phyloP scores from a whole-genome alignment of 2,888 invertebrate species.

The Syritta pipiens region DNA sequence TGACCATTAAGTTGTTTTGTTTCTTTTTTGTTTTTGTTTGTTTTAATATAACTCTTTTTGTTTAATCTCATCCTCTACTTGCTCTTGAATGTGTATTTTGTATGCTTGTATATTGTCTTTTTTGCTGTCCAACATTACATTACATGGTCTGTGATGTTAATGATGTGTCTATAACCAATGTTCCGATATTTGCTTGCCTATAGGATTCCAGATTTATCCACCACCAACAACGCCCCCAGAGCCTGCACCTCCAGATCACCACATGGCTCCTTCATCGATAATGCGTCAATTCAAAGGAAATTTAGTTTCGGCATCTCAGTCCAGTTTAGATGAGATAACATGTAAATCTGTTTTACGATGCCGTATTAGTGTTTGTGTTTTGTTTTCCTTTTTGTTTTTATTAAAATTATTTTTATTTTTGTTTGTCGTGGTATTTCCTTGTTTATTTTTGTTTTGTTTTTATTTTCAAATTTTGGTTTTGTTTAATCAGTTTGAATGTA shows the following conservation, averaged over 20 bases:
- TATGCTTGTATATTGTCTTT: slow-evolving; percentile 67
- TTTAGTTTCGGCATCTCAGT: slow-evolving; percentile 81
- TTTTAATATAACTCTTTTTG: slow-evolving; percentile 23
- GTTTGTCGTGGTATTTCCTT: slow-evolving; percentile 59
- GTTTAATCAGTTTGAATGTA: slow-evolving; percentile 40
- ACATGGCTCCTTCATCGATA: slow-evolving; percentile 81
- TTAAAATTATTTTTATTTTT: slow-evolving; percentile 11
- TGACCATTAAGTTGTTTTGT: slow-evolving; percentile 14
- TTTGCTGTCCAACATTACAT: slow-evolving; percentile 68
- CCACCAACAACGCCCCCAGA: slow-evolving; percentile 91
- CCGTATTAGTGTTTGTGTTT: slow-evolving; percentile 70
- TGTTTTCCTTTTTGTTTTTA: slow-evolving; percentile 50
- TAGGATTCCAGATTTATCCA: slow-evolving; percentile 90
- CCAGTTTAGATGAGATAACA: slow-evolving; percentile 84
- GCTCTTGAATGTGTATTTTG: slow-evolving; percentile 67
- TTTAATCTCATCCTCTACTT: slow-evolving; percentile 61
- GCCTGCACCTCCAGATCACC: slow-evolving; percentile 90
- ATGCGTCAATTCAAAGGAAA: slow-evolving; percentile 80
- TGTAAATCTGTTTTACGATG: slow-evolving; percentile 79
- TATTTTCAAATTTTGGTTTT: slow-evolving; percentile 31
- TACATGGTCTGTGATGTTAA: slow-evolving; percentile 67
- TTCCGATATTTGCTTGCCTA: slow-evolving; percentile 68
- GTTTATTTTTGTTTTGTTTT: slow-evolving; percentile 70
- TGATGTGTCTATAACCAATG: slow-evolving; percentile 69
- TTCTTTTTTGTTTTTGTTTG: slow-evolving; percentile 14